Percentiles rank a stretch among this genome's conserved stretches.
Conservation (phyloP, 2,113 vertebrate species). For the Dromaius novaehollandiae region DNA sequence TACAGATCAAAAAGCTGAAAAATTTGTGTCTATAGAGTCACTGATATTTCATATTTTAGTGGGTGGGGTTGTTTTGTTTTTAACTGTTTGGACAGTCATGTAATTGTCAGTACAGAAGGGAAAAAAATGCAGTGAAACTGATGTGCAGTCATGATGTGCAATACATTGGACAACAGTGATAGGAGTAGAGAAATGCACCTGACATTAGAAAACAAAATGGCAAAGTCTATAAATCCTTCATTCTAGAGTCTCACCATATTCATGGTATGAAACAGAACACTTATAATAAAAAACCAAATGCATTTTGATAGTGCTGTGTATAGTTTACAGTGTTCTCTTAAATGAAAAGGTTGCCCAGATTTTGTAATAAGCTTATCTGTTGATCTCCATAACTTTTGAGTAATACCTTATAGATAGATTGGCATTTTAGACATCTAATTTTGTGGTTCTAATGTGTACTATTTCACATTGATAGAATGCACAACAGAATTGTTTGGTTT, state of each 20-base stretch:
- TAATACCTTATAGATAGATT: fast-evolving
- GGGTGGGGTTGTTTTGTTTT: not conserved
- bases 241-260: not conserved
- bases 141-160: too few relatives aligned
- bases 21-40: not conserved
- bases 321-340: not conserved
- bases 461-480: not conserved
- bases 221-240: not conserved
- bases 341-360: not conserved
- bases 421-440: not conserved
- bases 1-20: not conserved
- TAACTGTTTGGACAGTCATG: not conserved
- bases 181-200: not conserved
- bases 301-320: not conserved
- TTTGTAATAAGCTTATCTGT: not conserved
- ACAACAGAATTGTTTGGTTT: conserved; percentile 11
- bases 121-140: not conserved
- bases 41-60: not conserved
- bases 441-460: not conserved
- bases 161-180: not conserved
- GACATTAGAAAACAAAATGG: not conserved
- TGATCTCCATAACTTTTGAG: not conserved
- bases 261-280: not conserved
- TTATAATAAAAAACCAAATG: not conserved
- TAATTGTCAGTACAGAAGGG: not conserved